Conservation (phyloP, 2,888 invertebrate species). For the Idaea dimidiata region DNA sequence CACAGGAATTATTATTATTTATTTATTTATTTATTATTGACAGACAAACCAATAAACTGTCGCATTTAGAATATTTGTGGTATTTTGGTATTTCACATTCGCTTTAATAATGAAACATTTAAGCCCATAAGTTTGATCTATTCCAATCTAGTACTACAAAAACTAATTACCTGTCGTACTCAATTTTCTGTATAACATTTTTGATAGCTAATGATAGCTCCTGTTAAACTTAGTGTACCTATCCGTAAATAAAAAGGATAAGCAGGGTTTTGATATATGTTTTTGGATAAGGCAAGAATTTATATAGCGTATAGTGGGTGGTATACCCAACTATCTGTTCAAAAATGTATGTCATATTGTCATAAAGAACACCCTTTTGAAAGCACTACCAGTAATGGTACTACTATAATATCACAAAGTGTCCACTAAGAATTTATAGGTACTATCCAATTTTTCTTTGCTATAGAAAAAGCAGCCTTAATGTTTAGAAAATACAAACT, state of each 20-base stretch:
- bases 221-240: not conserved
- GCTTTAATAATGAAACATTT: too few species aligned
- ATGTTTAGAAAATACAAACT: not conserved
- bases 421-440: constrained; percentile 24
- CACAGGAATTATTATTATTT: too few species aligned
- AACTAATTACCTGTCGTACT: too few species aligned
- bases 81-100: too few species aligned
- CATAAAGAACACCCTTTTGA: constrained; percentile 33
- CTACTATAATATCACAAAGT: constrained; percentile 23
- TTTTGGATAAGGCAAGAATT: constrained; percentile 4
- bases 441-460: constrained; percentile 10
- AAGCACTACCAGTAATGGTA: constrained; percentile 32
- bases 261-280: constrained; percentile 12
- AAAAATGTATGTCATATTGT: constrained; percentile 26
- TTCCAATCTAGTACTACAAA: too few species aligned
- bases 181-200: too few species aligned
- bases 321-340: constrained; percentile 19
- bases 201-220: too few species aligned
- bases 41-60: too few species aligned
- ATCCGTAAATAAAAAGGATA: not conserved
- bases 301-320: constrained; percentile 12
- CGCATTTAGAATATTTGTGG: too few species aligned
- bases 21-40: too few species aligned
- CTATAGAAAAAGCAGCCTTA: not conserved
- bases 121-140: too few species aligned